These are phyloP conservation scores for Drosophila melanosoma DNA, from an alignment of 2,888 invertebrate species.

Conservation along the genomic window DNA sequence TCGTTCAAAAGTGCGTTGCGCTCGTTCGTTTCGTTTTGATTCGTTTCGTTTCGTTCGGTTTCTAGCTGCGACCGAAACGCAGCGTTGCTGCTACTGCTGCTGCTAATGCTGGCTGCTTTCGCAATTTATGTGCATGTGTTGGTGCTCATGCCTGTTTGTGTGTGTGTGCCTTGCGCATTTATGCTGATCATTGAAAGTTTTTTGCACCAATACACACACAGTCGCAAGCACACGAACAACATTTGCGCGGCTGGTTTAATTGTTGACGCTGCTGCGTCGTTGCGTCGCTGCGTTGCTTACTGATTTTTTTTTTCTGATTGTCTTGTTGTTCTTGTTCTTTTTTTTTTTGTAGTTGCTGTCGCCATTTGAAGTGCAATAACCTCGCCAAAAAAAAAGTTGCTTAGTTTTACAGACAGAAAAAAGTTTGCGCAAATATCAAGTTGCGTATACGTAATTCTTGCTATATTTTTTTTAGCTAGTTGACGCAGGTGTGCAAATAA, in stretches of 20 bases:
- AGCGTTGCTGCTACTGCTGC: constrained; percentile 38
- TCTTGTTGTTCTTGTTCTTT: constrained; percentile 7
- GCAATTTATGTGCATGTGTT: constrained; percentile 46
- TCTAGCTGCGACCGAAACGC: constrained; percentile 46
- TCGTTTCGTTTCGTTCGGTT: constrained; percentile 22
- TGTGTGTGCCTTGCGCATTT: constrained; percentile 67
- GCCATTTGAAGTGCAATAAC: constrained; percentile 75
- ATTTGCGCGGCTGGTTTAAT: constrained; percentile 50
- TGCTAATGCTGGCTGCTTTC: constrained; percentile 51
- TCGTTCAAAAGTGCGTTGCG: constrained; percentile 25
- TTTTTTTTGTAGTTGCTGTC: constrained; percentile 14
- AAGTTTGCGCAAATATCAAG: constrained; percentile 6
- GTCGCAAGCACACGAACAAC: constrained; percentile 22
- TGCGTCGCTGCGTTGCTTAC: constrained; percentile 61
- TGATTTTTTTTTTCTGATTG: constrained; percentile 41
- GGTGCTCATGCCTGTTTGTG: constrained; percentile 40
- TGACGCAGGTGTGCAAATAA: constrained; percentile 37
- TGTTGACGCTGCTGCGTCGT: constrained; percentile 51
- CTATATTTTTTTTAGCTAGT: not conserved
- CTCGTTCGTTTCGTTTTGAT: constrained; percentile 8
- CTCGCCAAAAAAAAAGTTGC: constrained; percentile 51
- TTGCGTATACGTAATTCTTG: constrained; percentile 42
- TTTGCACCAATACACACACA: constrained; percentile 58
- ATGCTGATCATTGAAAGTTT: constrained; percentile 78
- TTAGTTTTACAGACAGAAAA: constrained; percentile 32